Evolutionary conservation across 2,113 vertebrate species (phyloP), one percentile per base, ranked within the genome.

Genomic region (Sterna hirundo): DNA sequence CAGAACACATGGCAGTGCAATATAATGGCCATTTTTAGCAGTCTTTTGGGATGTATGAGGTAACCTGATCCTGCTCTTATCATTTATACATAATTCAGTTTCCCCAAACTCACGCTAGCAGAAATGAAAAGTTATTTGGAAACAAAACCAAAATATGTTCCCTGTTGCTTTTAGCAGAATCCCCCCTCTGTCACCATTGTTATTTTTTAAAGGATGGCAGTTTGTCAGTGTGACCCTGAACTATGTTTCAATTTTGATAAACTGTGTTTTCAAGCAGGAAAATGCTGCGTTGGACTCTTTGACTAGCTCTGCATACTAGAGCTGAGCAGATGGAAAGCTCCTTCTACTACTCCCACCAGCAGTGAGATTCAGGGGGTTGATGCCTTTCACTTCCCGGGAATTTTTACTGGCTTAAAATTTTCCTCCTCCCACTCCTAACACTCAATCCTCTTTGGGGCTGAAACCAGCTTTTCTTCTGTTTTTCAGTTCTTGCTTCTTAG

Each of bases 311-410:
- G 51, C 70, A 60, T 21, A 40, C 36, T 64, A 36, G 44, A 90
- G 29, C 58, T 68, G 80, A 96, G 77, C 94, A 96, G 94, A 96
- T 93, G 94, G 88, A 94, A 94, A 94, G 58, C 55, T 68, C 47
- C 71, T 88, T 92, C 54, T 88, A 49, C 42, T 74, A 81, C 91
- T 91, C 94, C 91, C 81, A 96, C 86, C 55, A 88, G 42, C 60
- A 96, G 17, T 2, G 16, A 94, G 83, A 86, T 86, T 88, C 46
- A 82, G 47, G 26, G 17, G 5, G n/a, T 38, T 81, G 88, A 83
- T 55, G 44, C 20, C 89, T 95, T 87, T 95, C 78, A 93, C 23
- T 96, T 93, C 81, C 57, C 86, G 83, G 70, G 42, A 93, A 79
- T 82, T 95, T 84, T 94, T 75, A 84, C 44, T 61, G 61, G 26